Evolutionary conservation across 2,797 vertebrate genomes (phyloP), one percentile per base, ranked within the genome.

Genomic region (Rhinoraja longicauda): DNA sequence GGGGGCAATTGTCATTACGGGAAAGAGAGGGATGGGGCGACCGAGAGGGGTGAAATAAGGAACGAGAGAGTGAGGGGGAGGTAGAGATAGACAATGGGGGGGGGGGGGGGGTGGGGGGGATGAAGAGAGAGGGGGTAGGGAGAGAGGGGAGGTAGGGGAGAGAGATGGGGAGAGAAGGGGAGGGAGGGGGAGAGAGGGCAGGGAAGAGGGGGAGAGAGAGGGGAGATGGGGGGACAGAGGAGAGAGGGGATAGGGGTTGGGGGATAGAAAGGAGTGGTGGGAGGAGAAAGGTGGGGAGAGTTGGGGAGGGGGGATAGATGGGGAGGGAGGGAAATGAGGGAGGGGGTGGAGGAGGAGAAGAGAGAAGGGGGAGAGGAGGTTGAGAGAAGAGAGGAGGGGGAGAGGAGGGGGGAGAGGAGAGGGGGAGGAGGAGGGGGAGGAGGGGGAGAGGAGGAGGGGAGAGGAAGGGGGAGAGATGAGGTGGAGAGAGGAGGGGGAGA

Each of bases 401-500:
- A n/a, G n/a, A n/a, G n/a, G n/a, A n/a, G n/a, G n/a, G n/a, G n/a
- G n/a, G n/a, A n/a, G n/a, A n/a, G n/a, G 17, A 10, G 17, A 21
- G 4, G 1, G 64, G 0, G 64, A 17, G 19, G 64, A 19, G 95
- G 21, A 93, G 94, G 93, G 15, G 82, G 4, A 0, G 93, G 0
- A 0, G 0, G 0, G 17, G 45, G 92, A 81, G 0, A 0, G 0
- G 92, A 90, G n/a, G 0, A 7, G 81, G 36, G 12, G 4, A 3
- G 26, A 2, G 0, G 0, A 0, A 29, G 1, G 72, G 81, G 53
- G 1, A 98, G 67, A 98, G 98, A 95, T 98, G 98, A 98, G 98
- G 36, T 0, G n/a, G 26, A 77, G 26, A 78, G 76, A 45, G 12
- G 6, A 12, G 4, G 15, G 36, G 36, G 2, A 45, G 78, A 32